Evolutionary conservation across 2,888 invertebrate species (phyloP), one percentile per base, ranked within the genome.

Genomic region (Aspidapion aeneum): DNA sequence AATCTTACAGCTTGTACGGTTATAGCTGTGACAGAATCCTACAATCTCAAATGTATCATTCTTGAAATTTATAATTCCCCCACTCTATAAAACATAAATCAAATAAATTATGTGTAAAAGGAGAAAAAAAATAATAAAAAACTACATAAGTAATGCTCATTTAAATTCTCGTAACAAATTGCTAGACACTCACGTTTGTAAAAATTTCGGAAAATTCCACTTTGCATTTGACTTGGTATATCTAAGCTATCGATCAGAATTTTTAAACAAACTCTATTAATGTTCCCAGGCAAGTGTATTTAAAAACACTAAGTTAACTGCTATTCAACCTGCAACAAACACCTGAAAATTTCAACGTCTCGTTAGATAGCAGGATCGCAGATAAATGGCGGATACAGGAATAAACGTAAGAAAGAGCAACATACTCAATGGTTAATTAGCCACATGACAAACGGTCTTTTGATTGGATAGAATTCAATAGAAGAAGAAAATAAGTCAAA

Each of bases 371-470:
- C 35, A 35, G 35, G 35, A 35, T 35, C 12, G 35, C 12, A 35
- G 35, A 35, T 35, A 35, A 35, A 35, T 35, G 35, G 35, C 35
- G 35, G 35, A 35, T 35, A 35, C 12, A 12, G 35, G n/a, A n/a
- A n/a, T n/a, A n/a, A n/a, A n/a, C n/a, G n/a, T n/a, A 7, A 35
- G 35, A 35, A 35, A 35, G 5, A 35, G 35, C 35, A 35, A 64
- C 68, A 64, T 64, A 65, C 63, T 67, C 67, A 67, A 68, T 68
- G 65, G 67, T 65, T 69, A 69, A 69, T 69, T 69, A 69, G 57
- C 55, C 62, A 60, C 65, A 69, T 67, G 69, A 69, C 66, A 69
- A 67, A 69, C 66, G 63, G 63, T 63, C 64, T 68, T 67, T 59
- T 66, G 67, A 68, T 67, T 35, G 35, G 35, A 12, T 12, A 3